These are phyloP conservation scores for Aurelia sp. DNA, from an alignment of 30 jellyfish, hydroid and myxozoan species.

Conservation along the genomic window DNA sequence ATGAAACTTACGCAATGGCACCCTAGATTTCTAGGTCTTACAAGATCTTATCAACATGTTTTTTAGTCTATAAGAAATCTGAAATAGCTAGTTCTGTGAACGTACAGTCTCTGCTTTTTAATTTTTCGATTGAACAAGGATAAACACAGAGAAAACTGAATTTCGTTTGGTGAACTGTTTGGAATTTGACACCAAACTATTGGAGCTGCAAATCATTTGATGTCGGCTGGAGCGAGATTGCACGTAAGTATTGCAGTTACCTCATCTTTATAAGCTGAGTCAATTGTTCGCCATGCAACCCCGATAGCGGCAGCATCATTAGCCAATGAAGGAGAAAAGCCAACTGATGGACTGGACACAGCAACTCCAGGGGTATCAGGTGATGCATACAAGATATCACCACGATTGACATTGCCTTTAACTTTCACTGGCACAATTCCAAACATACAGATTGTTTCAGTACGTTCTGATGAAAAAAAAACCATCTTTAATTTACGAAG, in stretches of 20 bases:
- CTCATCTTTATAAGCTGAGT: conserved; percentile 45
- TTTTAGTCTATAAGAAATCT: too few relatives aligned
- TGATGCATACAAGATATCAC: conserved; percentile 81
- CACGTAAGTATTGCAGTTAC: conserved; percentile 8
- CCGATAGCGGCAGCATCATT: conserved; percentile 69
- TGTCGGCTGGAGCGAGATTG: not conserved
- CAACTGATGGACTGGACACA: conserved; percentile 48
- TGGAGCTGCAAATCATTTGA: too few relatives aligned
- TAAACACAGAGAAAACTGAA: too few relatives aligned
- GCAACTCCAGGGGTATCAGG: conserved; percentile 88
- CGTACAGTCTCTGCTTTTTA: too few relatives aligned
- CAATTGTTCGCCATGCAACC: conserved; percentile 57
- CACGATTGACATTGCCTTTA: conserved; percentile 69
- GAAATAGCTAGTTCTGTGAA: too few relatives aligned
- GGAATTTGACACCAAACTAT: too few relatives aligned
- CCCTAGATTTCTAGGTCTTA: too few relatives aligned
- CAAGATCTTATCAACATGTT: too few relatives aligned
- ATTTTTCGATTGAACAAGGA: too few relatives aligned
- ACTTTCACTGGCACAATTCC: conserved; percentile 91
- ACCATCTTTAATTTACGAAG: too few relatives aligned
- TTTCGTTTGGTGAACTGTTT: too few relatives aligned
- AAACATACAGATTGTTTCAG: conserved; percentile 88
- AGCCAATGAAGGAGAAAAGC: not conserved
- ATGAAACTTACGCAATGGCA: too few relatives aligned
- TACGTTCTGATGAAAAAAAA: conserved; percentile 51